phyloP scores from a whole-genome alignment of 2,888 invertebrate genomes.

The Eristalis intricaria region DNA sequence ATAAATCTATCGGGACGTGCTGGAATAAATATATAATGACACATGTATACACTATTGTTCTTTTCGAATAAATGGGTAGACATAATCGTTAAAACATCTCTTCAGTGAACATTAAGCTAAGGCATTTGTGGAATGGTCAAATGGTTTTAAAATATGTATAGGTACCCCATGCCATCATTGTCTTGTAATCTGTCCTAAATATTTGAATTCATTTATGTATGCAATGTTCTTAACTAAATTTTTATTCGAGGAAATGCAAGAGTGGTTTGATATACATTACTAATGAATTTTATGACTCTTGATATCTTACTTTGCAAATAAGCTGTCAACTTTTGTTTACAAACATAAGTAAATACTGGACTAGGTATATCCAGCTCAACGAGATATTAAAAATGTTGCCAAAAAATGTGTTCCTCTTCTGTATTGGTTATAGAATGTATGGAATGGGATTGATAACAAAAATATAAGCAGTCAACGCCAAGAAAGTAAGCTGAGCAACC shows the following conservation, averaged over 20 bases:
- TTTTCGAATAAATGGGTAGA: too few species aligned
- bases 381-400: neutral
- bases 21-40: neutral
- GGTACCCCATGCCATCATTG: too few species aligned
- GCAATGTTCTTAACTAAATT: neutral
- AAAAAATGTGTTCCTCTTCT: neutral
- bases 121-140: too few species aligned
- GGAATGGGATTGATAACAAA: slow-evolving; percentile 55
- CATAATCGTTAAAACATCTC: too few species aligned
- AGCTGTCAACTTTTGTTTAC: neutral
- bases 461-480: slow-evolving; percentile 21
- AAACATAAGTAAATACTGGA: neutral
- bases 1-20: neutral
- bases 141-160: too few species aligned
- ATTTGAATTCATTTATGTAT: too few species aligned
- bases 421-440: slow-evolving; percentile 24
- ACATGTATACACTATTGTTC: neutral
- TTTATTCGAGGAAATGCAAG: neutral
- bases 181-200: too few species aligned
- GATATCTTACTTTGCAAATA: neutral
- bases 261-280: neutral
- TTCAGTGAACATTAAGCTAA: too few species aligned
- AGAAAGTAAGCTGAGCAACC: slow-evolving; percentile 23
- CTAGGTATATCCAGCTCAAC: neutral
- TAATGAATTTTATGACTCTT: neutral